These are phyloP conservation scores for Periophthalmodon schlosseri DNA, from an alignment of 2,113 vertebrate genomes.

Conservation along the genomic window DNA sequence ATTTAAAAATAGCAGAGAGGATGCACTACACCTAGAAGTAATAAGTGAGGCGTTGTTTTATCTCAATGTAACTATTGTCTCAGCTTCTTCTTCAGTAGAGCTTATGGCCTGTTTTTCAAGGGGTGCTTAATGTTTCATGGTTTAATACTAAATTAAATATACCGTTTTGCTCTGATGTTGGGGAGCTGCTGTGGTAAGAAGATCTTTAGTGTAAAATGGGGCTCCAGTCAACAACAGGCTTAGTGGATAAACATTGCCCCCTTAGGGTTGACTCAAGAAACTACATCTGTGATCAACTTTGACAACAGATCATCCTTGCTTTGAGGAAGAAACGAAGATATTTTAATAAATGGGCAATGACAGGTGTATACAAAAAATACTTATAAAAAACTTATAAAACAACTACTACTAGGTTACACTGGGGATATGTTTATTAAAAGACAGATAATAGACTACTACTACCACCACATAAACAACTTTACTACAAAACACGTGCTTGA, in stretches of 20 bases:
- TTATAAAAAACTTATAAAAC: too few species aligned
- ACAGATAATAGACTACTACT: too few species aligned
- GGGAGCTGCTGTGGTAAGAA: constrained; percentile 21
- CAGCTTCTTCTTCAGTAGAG: constrained; percentile 2
- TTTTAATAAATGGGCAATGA: neutral
- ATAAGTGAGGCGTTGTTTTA: constrained; percentile 8
- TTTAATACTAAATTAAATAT: constrained; percentile 32
- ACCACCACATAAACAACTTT: too few species aligned
- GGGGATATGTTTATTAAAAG: too few species aligned
- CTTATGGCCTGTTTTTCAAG: constrained; percentile 9
- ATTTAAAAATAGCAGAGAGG: constrained; percentile 10
- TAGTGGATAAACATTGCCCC: constrained; percentile 66
- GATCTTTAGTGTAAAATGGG: constrained; percentile 9
- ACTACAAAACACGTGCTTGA: too few species aligned
- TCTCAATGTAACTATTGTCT: constrained; percentile 8
- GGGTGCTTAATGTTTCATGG: constrained; percentile 27
- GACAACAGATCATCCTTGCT: neutral
- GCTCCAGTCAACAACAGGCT: constrained; percentile 15
- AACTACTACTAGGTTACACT: too few species aligned
- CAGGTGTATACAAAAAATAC: neutral
- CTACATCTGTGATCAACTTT: constrained; percentile 34
- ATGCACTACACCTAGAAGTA: neutral
- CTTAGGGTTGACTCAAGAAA: constrained; percentile 53
- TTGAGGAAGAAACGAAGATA: neutral
- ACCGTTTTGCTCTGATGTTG: constrained; percentile 25